These are phyloP conservation scores for Melanotaenia pygmaea DNA, from an alignment of 2,797 vertebrate species.

Conservation along the genomic window DNA sequence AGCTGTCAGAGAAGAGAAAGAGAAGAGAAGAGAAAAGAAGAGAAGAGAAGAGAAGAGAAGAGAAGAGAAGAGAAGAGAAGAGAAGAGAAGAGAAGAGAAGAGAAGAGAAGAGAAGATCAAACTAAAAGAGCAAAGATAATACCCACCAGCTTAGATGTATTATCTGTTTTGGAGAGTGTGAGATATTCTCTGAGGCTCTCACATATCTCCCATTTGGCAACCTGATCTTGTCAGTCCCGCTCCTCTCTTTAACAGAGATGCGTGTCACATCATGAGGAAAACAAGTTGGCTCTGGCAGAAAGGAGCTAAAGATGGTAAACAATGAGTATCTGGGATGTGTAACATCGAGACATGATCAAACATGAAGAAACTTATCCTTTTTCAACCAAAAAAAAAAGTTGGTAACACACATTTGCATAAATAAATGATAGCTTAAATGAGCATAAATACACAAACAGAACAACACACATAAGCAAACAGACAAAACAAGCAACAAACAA, in stretches of 20 bases:
- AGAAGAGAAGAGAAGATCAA: conserved; percentile 22
- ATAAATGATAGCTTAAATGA: conserved; percentile 17
- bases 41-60: no score
- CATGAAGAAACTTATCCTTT: conserved; percentile 16
- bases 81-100: conserved; percentile 1
- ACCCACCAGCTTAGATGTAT: conserved; percentile 34
- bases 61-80: conserved; percentile 5
- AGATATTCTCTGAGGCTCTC: conserved; percentile 34
- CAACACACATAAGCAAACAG: conserved; percentile 1
- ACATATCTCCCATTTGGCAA: conserved; percentile 46
- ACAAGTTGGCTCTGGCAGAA: conserved; percentile 31
- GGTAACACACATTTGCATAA: conserved; percentile 25
- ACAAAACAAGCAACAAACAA: conserved; percentile 34
- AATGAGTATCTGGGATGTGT: conserved; percentile 7
- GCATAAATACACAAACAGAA: conserved; percentile 20
- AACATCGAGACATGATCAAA: conserved; percentile 12
- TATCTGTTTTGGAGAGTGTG: conserved; percentile 32
- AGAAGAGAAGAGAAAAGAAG: no score
- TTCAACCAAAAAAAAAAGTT: background rate
- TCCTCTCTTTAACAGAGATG: conserved; percentile 39
- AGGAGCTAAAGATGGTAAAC: conserved; percentile 24
- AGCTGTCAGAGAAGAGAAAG: no score
- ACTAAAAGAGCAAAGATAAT: conserved; percentile 36
- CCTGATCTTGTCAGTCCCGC: conserved; percentile 29
- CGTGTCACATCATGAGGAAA: conserved; percentile 33